phyloP scores from a whole-genome alignment of 2,797 vertebrate genomes.

The Danio albolineatus region DNA sequence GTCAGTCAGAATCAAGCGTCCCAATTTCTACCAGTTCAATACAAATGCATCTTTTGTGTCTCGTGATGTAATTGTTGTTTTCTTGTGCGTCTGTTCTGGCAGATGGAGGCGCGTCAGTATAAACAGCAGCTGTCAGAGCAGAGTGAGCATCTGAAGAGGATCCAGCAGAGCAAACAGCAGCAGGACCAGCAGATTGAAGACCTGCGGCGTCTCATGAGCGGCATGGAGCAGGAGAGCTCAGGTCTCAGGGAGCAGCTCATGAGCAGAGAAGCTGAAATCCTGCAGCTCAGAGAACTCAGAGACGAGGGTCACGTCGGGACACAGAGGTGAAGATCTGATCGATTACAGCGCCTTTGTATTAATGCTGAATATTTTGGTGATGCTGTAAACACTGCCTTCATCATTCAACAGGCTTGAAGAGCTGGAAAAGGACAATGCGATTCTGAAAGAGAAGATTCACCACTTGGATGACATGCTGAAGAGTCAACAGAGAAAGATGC shows the following conservation, averaged over 20 bases:
- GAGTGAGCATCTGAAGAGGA: constrained; percentile 72
- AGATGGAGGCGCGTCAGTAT: constrained; percentile 70
- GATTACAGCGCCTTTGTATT: neutral
- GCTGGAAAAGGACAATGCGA: constrained; percentile 89
- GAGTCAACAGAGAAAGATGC: constrained; percentile 94
- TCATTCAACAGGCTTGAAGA: constrained; percentile 76
- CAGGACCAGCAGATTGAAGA: constrained; percentile 82
- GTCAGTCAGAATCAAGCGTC: no score
- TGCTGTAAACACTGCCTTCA: neutral
- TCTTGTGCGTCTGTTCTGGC: neutral
- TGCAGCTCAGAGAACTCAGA: constrained; percentile 73
- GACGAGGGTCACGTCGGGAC: constrained; percentile 77
- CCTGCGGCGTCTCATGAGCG: constrained; percentile 84
- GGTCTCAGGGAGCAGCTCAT: constrained; percentile 78
- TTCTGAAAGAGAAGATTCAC: constrained; percentile 92
- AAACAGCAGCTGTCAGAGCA: constrained; percentile 77
- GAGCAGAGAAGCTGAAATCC: constrained; percentile 81
- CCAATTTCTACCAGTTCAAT: neutral
- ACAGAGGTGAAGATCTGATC: constrained; percentile 70
- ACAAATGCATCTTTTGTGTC: neutral
- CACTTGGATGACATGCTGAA: constrained; percentile 97
- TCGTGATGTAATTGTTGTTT: neutral
- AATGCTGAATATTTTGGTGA: neutral
- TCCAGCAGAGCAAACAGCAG: constrained; percentile 69
- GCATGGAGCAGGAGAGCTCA: constrained; percentile 90